Evolutionary conservation across 2,888 invertebrate species (phyloP).

Genomic region (Conistra vaccinii): DNA sequence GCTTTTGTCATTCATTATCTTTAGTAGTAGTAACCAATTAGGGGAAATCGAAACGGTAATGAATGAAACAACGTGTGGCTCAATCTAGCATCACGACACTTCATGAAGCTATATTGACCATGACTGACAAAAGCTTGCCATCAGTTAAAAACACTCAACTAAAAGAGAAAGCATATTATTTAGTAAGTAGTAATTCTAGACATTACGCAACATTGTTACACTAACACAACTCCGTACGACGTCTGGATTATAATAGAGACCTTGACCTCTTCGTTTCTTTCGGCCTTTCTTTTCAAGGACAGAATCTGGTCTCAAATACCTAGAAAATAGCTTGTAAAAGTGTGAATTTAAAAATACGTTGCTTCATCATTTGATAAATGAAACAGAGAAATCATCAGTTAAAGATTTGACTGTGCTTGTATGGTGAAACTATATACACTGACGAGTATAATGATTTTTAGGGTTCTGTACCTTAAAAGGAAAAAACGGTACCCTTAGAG

Average conservation of each 20-base stretch:
- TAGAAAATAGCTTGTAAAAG: background rate
- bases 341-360: background rate
- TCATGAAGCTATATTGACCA: background rate
- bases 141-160: background rate
- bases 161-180: background rate
- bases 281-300: background rate
- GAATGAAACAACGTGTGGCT: background rate
- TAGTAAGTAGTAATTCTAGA: constrained; percentile 6
- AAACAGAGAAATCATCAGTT: background rate
- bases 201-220: constrained; percentile 10
- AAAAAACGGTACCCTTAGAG: too few relatives aligned
- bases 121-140: background rate
- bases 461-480: too few relatives aligned
- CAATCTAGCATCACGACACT: too few relatives aligned
- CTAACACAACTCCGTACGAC: constrained; percentile 23
- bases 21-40: too few relatives aligned
- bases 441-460: too few relatives aligned
- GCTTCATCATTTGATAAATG: background rate
- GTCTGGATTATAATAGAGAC: constrained; percentile 26
- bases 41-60: background rate
- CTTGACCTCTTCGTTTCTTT: constrained; percentile 25
- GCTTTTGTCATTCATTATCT: background rate
- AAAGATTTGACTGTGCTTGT: background rate
- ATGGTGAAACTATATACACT: background rate
- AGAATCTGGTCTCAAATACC: constrained; percentile 1